Conservation (phyloP, 2,113 vertebrate species). For the Rhagologus leucostigma region DNA sequence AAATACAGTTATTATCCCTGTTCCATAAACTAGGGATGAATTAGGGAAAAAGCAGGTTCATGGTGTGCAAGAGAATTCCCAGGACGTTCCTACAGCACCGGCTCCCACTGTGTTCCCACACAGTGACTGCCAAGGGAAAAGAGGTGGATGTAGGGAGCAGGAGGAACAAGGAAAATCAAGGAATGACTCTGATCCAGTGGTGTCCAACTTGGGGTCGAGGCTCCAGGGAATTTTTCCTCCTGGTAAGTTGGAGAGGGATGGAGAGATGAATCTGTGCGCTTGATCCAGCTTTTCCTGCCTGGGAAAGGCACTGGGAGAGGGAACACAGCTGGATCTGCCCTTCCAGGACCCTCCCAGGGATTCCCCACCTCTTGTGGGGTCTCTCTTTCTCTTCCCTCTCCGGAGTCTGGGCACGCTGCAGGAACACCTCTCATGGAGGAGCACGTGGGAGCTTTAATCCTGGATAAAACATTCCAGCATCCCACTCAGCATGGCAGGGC, state of each 20-base stretch:
- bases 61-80: neutral
- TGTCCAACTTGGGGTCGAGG: neutral
- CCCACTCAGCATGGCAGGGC: too few species aligned
- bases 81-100: neutral
- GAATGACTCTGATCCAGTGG: neutral
- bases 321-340: neutral
- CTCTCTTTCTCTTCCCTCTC: neutral
- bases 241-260: neutral
- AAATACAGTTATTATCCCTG: neutral
- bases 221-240: neutral
- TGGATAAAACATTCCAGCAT: neutral
- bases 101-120: neutral
- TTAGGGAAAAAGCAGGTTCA: neutral
- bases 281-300: neutral
- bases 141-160: neutral
- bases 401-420: rapidly evolving
- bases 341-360: neutral
- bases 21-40: neutral
- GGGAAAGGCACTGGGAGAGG: neutral
- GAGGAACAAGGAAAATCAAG: neutral
- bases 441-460: rapidly evolving
- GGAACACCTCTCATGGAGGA: neutral
- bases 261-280: neutral
- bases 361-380: neutral
- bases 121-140: neutral